Conservation (phyloP, 2,888 invertebrate species). For the Plebejus anna region DNA sequence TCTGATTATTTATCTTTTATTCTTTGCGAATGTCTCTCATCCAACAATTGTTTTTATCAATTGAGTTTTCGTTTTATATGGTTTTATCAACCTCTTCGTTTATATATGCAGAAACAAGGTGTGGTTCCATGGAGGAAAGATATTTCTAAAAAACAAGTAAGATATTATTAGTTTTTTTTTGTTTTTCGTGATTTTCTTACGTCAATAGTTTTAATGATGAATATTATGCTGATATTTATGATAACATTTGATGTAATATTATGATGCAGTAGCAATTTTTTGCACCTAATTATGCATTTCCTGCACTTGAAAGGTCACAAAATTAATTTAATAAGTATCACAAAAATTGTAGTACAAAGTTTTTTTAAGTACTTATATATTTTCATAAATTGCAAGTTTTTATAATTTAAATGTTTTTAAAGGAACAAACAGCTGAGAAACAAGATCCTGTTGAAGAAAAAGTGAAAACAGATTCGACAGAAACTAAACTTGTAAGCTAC, state of each 20-base stretch:
- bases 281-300: too few relatives aligned
- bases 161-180: background rate
- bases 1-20: background rate
- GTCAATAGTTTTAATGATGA: background rate
- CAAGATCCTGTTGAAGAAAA: background rate
- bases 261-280: too few relatives aligned
- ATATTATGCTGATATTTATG: background rate
- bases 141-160: constrained; percentile 21
- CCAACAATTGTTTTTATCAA: too few relatives aligned
- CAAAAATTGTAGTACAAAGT: background rate
- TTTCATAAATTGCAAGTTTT: background rate
- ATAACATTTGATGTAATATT: too few relatives aligned
- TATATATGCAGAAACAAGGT: constrained; percentile 6
- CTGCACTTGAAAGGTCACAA: too few relatives aligned
- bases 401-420: background rate
- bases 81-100: background rate
- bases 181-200: background rate
- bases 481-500: constrained; percentile 14
- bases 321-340: too few relatives aligned
- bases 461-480: background rate
- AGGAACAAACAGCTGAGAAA: background rate
- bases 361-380: background rate
- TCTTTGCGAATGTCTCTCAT: too few relatives aligned
- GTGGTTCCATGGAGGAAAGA: constrained; percentile 22
- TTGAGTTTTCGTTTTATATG: background rate